Evolutionary conservation across 2,888 invertebrate genomes (phyloP).

Genomic region (Sesia apiformis): DNA sequence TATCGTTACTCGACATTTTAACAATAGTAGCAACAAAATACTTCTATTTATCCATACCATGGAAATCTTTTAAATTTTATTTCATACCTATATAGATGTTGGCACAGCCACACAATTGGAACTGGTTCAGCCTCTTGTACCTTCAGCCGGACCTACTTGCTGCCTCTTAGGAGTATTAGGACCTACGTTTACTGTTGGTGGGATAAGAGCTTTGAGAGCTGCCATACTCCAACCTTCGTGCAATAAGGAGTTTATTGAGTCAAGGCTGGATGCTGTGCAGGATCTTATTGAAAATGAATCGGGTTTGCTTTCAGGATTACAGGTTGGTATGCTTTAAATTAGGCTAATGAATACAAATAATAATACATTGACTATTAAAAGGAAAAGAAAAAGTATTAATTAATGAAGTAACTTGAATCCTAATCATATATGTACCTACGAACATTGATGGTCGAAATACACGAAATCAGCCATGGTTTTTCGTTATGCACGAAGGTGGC

Average conservation of each 20-base stretch:
- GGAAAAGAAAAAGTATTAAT: no score
- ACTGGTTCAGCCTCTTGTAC: slow-evolving; percentile 74
- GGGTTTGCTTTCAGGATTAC: slow-evolving; percentile 76
- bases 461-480: no score
- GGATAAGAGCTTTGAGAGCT: slow-evolving; percentile 84
- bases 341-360: no score
- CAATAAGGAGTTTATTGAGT: slow-evolving; percentile 77
- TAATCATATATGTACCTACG: no score
- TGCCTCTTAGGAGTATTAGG: slow-evolving; percentile 60
- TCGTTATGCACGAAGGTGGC: no score
- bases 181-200: slow-evolving; percentile 74
- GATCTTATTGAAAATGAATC: slow-evolving; percentile 82
- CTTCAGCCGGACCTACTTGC: slow-evolving; percentile 56
- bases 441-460: no score
- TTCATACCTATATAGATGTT: slow-evolving; percentile 74
- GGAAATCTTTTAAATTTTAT: not conserved
- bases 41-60: not conserved
- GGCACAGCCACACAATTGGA: slow-evolving; percentile 87
- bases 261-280: slow-evolving; percentile 82
- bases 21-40: not conserved
- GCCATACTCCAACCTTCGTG: slow-evolving; percentile 87
- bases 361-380: no score
- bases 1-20: not conserved
- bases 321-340: slow-evolving; percentile 46
- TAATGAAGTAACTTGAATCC: no score